phyloP scores from a whole-genome alignment of 1,140 invertebrate genomes.

The Meloidogyne floridensis region DNA sequence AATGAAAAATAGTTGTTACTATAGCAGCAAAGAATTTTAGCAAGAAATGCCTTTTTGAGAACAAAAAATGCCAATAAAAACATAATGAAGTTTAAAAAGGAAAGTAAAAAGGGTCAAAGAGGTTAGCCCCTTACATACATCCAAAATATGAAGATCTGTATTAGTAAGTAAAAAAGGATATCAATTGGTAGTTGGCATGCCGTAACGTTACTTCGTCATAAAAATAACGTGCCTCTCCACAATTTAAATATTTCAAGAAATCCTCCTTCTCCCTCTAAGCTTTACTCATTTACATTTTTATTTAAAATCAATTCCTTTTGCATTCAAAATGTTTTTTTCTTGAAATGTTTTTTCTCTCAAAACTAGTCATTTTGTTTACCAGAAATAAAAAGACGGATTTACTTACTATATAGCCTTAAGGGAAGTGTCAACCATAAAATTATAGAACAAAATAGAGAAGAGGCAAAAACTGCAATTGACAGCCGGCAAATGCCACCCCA shows the following conservation, averaged over 20 bases:
- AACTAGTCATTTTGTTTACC: background rate
- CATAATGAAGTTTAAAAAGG: no score
- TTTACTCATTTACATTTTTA: background rate
- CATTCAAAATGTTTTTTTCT: background rate
- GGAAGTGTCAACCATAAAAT: background rate
- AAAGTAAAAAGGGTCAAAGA: no score
- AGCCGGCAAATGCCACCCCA: background rate
- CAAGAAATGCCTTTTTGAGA: background rate
- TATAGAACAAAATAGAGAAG: background rate
- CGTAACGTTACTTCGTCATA: no score
- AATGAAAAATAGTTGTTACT: background rate
- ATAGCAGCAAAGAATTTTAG: background rate
- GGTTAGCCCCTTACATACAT: no score
- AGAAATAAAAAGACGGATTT: background rate
- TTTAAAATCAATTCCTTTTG: background rate
- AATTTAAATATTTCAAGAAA: no score
- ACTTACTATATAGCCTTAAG: background rate
- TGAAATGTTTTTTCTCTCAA: conserved; percentile 1
- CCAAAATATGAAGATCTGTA: no score
- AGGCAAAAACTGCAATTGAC: background rate
- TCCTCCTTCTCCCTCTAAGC: background rate
- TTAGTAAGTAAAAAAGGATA: no score
- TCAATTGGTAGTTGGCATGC: no score
- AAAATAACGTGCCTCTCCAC: no score
- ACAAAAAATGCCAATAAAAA: background rate